These are phyloP conservation scores for Rhodophaea formosa DNA, from an alignment of 2,888 invertebrate genomes.

Conservation along the genomic window DNA sequence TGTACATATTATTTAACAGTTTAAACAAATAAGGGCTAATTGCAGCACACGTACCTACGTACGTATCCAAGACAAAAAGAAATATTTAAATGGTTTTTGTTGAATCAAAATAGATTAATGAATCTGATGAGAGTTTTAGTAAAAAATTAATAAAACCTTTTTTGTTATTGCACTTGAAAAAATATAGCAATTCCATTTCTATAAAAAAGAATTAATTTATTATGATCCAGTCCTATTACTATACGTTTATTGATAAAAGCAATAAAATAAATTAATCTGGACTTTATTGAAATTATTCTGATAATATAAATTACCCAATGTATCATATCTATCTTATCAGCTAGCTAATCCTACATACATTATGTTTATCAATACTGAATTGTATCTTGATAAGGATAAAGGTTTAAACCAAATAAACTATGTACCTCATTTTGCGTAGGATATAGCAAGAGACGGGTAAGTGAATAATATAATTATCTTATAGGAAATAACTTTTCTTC, in stretches of 20 bases:
- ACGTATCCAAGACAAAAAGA: no score
- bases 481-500: no score
- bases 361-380: background rate
- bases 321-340: constrained; percentile 7
- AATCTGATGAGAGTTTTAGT: no score
- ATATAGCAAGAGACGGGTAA: constrained; percentile 1
- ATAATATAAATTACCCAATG: constrained; percentile 11
- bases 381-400: background rate
- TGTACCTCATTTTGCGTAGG: constrained; percentile 2
- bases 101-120: no score
- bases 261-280: constrained; percentile 2
- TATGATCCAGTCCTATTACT: background rate
- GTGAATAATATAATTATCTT: background rate
- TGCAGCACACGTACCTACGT: no score
- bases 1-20: no score
- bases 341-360: background rate
- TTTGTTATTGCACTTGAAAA: no score
- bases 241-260: background rate
- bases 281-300: background rate
- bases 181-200: no score
- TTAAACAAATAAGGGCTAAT: no score
- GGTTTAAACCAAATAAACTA: constrained; percentile 3
- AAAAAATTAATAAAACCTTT: no score
- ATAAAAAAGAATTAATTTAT: background rate
- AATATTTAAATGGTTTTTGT: no score